Conservation (phyloP, 2,888 invertebrate genomes). For the Marronus borbonicus region DNA sequence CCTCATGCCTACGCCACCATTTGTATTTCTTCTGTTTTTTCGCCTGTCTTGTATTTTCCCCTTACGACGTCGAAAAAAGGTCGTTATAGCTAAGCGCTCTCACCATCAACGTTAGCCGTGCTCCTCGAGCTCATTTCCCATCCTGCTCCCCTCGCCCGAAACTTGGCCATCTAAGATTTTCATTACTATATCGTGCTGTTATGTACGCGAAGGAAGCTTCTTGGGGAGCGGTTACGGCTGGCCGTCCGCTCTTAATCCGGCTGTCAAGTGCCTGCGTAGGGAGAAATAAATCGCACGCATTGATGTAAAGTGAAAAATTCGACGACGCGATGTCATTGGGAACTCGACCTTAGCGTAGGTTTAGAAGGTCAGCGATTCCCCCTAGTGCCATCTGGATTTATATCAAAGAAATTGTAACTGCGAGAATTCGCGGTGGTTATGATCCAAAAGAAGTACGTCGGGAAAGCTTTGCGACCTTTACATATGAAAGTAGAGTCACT, state of each 20-base stretch:
- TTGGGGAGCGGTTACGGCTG: not conserved
- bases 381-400: too few relatives aligned
- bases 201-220: not conserved
- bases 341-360: too few relatives aligned
- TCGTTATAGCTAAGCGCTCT: conserved; percentile 12
- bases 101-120: not conserved
- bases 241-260: conserved; percentile 19
- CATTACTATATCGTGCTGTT: not conserved
- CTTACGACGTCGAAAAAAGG: conserved; percentile 2
- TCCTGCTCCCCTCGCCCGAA: not conserved
- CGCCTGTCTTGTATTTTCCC: not conserved
- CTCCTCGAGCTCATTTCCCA: too few relatives aligned
- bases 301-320: conserved; percentile 14
- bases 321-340: not conserved
- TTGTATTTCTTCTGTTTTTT: not conserved
- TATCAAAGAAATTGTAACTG: too few relatives aligned
- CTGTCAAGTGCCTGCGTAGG: conserved; percentile 26
- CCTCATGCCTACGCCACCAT: too few relatives aligned
- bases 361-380: too few relatives aligned
- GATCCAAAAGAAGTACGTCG: too few relatives aligned
- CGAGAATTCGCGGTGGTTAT: too few relatives aligned
- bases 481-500: too few relatives aligned
- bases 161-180: not conserved
- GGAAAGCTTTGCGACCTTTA: too few relatives aligned
- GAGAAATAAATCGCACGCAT: conserved; percentile 26